Conservation (phyloP, 2,888 invertebrate species). For the Drosophila vallismaia region DNA sequence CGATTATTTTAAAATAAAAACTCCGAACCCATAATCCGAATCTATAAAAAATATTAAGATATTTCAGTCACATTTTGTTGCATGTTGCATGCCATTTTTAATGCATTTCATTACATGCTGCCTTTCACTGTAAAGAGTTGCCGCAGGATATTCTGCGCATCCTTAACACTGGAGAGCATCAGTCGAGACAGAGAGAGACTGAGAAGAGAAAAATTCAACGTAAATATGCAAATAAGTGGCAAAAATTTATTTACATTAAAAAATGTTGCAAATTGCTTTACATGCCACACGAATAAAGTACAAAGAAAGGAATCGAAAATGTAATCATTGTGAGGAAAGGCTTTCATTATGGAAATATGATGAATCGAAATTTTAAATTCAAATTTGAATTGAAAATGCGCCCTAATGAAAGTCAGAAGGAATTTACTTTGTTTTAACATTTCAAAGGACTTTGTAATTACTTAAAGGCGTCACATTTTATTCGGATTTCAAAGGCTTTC, state of each 20-base stretch:
- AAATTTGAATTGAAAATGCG: neutral
- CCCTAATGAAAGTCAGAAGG: neutral
- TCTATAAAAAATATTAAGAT: neutral
- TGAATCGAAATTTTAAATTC: neutral
- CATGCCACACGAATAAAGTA: neutral
- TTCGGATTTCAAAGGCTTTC: neutral
- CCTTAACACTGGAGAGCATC: slow-evolving; percentile 55
- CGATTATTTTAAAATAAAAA: too few relatives aligned
- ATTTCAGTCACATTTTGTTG: neutral
- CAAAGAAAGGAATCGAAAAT: neutral
- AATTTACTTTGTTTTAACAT: slow-evolving; percentile 5
- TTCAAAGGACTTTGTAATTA: slow-evolving; percentile 3
- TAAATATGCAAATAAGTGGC: slow-evolving; percentile 76
- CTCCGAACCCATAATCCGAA: too few relatives aligned
- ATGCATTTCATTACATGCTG: slow-evolving; percentile 62
- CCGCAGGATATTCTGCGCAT: slow-evolving; percentile 80
- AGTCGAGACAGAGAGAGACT: neutral
- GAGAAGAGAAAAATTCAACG: slow-evolving; percentile 30
- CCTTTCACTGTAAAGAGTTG: slow-evolving; percentile 21
- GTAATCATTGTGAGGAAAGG: slow-evolving; percentile 2
- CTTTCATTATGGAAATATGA: neutral
- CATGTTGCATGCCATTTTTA: slow-evolving; percentile 48
- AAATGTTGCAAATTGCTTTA: slow-evolving; percentile 33
- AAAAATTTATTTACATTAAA: slow-evolving; percentile 53
- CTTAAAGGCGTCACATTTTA: neutral